Evolutionary conservation across 2,888 invertebrate species (phyloP).

Genomic region (Caenorhabditis drosophilae): DNA sequence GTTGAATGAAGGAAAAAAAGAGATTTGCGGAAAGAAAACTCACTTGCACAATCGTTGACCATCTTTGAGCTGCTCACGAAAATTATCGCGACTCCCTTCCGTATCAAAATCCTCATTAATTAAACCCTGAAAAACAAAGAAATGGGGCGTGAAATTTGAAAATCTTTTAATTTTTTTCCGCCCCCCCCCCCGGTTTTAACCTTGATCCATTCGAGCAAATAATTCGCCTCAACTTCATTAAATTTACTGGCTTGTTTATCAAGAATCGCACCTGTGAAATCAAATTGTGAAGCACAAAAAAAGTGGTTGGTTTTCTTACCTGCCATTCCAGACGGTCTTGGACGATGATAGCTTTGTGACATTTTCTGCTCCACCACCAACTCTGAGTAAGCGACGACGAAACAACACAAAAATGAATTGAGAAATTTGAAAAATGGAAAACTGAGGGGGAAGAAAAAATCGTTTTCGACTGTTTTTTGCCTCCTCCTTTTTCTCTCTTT

Average conservation of each 20-base stretch:
- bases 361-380: too few relatives aligned
- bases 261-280: constrained; percentile 47
- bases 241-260: constrained; percentile 93
- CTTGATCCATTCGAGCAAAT: constrained; percentile 89
- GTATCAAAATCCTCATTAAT: constrained; percentile 78
- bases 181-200: too few relatives aligned
- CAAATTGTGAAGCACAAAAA: background rate
- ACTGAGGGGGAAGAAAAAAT: too few relatives aligned
- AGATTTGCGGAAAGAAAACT: constrained; percentile 11
- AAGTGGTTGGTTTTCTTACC: background rate
- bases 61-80: constrained; percentile 86
- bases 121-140: constrained; percentile 34
- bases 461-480: too few relatives aligned
- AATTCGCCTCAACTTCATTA: constrained; percentile 89
- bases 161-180: background rate
- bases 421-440: too few relatives aligned
- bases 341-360: constrained; percentile 55
- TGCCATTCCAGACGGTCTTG: constrained; percentile 55
- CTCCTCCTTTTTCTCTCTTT: too few relatives aligned
- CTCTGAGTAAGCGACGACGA: too few relatives aligned
- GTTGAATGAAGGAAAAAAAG: background rate
- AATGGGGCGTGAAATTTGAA: too few relatives aligned
- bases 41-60: constrained; percentile 89
- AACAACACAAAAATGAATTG: background rate
- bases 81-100: constrained; percentile 88